Evolutionary conservation across 2,113 vertebrate genomes (phyloP), one percentile per base, ranked within the genome.

Genomic region (Dromaius novaehollandiae): DNA sequence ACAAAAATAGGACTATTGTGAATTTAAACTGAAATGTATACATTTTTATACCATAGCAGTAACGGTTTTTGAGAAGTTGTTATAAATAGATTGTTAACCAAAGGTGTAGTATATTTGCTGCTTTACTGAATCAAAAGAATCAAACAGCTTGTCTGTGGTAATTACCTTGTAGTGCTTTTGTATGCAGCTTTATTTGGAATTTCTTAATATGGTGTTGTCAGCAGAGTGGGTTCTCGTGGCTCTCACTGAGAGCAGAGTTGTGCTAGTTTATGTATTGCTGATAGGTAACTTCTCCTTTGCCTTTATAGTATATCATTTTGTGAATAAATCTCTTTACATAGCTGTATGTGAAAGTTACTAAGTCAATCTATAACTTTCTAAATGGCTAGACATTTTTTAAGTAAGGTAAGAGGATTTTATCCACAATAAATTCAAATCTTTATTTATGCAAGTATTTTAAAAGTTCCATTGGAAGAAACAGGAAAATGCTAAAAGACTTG

Each of bases 1-100:
- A 28, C 18, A n/a, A n/a, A n/a, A n/a, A 7, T 2, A 5, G 20
- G 2, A 9, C 0, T 19, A 25, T 6, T 42, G 16, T 4, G 8
- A 89, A 40, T 81, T 63, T 19, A 22, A 79, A 63, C n/a, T 28
- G 11, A 70, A 24, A 40, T 30, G 1, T 36, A 13, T 36, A 17
- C 6, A 25, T 55, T 19, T 74, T 71, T 70, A 13, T 51, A 15
- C 10, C 1, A 6, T 9, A 11, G 8, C 5, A 0, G 7, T 90
- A 24, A 24, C 11, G 3, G 8, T 5, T 84, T 68, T n/a, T 80
- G 4, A 2, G 13, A 36, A 65, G 7, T 75, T 15, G 5, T 74
- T 90, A n/a, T 21, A 18, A 18, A 28, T 70, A 50, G 65, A 19
- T 73, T 66, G 40, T 14, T 40, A 66, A 24, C 36, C 26, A 28